phyloP scores from a whole-genome alignment of 2,888 invertebrate species.

The Congeria kusceri region DNA sequence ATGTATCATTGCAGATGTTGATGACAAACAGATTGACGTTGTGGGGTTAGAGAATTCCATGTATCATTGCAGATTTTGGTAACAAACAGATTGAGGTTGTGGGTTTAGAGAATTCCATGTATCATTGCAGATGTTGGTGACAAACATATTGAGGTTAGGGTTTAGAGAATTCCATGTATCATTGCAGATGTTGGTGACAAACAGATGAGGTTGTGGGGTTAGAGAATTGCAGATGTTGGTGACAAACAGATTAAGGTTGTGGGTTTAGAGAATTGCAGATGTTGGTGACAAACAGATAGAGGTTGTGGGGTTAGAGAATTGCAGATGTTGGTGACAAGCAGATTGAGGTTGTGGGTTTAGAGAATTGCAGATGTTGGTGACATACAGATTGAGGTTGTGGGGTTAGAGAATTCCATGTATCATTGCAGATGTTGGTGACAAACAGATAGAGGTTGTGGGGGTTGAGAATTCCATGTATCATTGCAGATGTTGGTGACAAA shows the following conservation, averaged over 20 bases:
- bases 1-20: neutral
- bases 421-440: slow-evolving; percentile 88
- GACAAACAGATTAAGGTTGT: slow-evolving; percentile 90
- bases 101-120: too few relatives aligned
- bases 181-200: slow-evolving; percentile 1
- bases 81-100: slow-evolving; percentile 92
- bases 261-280: slow-evolving; percentile 89
- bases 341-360: slow-evolving; percentile 98
- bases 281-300: slow-evolving; percentile 89
- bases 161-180: neutral
- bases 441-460: slow-evolving; percentile 98
- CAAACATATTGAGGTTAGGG: too few relatives aligned
- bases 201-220: slow-evolving; percentile 51
- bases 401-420: too few relatives aligned
- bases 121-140: neutral
- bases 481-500: slow-evolving; percentile 89
- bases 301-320: slow-evolving; percentile 96
- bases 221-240: slow-evolving; percentile 87
- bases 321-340: slow-evolving; percentile 90
- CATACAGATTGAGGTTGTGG: slow-evolving; percentile 96
- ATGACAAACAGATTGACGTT: too few relatives aligned
- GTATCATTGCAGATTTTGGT: too few relatives aligned
- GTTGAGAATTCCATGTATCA: too few relatives aligned
- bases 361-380: slow-evolving; percentile 83
- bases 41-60: too few relatives aligned